A percentile compares a stretch with the other conserved stretches of the same genome.
phyloP scores from a whole-genome alignment of 2,113 vertebrate species.

The Recurvirostra avosetta region DNA sequence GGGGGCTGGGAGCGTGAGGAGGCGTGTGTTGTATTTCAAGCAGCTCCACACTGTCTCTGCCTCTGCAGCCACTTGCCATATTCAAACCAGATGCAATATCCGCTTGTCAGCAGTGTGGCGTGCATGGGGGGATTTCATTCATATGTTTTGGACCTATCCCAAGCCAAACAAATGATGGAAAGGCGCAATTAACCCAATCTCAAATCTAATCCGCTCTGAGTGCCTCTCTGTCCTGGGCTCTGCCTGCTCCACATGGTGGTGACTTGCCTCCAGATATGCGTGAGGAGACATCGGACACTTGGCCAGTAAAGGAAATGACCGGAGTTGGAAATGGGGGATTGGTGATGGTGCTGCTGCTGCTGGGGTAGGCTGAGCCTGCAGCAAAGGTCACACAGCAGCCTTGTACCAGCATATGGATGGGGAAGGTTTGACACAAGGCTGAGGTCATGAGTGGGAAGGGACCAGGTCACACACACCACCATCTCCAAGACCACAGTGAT shows the following conservation, averaged over 20 bases:
- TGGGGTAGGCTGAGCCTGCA: not conserved
- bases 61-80: slow-evolving; percentile 37
- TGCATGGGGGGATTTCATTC: slow-evolving; percentile 32
- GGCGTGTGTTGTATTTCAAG: slow-evolving; percentile 52
- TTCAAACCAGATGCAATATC: slow-evolving; percentile 69
- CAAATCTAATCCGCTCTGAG: slow-evolving; percentile 1
- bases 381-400: not conserved
- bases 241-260: not conserved
- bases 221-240: slow-evolving; percentile 12
- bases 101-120: slow-evolving; percentile 18
- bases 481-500: not conserved
- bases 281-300: not conserved
- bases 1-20: not conserved
- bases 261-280: not conserved
- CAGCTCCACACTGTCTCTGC: slow-evolving; percentile 35
- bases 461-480: not conserved
- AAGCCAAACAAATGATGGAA: slow-evolving; percentile 64
- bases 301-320: not conserved
- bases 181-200: slow-evolving; percentile 60
- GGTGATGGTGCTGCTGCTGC: not conserved
- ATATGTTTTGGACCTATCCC: slow-evolving; percentile 23
- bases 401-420: not conserved
- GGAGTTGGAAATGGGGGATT: not conserved
- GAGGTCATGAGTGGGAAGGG: not conserved
- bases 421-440: not conserved